Conservation (phyloP, 2,113 vertebrate species). For the Columbina picui region DNA sequence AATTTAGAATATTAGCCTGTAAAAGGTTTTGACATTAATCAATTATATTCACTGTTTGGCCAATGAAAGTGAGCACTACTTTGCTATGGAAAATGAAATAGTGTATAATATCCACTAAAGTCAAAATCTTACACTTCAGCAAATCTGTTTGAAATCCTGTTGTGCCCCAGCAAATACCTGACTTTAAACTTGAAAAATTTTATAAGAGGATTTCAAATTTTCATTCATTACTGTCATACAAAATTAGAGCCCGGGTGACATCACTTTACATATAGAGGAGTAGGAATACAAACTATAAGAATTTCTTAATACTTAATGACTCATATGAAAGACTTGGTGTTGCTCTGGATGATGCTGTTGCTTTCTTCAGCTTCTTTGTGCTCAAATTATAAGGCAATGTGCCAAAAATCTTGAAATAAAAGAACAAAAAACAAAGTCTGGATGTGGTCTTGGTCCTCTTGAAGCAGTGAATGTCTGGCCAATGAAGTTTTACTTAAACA, state of each 20-base stretch:
- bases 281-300: neutral
- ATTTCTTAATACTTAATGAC: no score
- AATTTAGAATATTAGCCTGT: neutral
- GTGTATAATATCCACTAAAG: neutral
- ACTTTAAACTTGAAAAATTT: neutral
- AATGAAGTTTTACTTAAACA: neutral
- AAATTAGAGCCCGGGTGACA: neutral
- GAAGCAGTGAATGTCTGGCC: neutral
- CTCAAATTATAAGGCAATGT: neutral
- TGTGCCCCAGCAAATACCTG: neutral
- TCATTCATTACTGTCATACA: neutral
- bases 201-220: neutral
- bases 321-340: neutral
- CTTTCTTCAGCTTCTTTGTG: neutral
- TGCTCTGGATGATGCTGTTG: neutral
- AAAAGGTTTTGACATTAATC: neutral
- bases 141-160: neutral
- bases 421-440: neutral
- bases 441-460: neutral
- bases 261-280: neutral
- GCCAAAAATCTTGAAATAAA: neutral
- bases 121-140: neutral
- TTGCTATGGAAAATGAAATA: neutral
- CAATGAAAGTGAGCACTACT: neutral
- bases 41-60: neutral